Percentiles rank a stretch among this genome's conserved stretches.
These are phyloP conservation scores for Morone saxatilis DNA, from an alignment of 2,113 vertebrate genomes.

Conservation along the genomic window DNA sequence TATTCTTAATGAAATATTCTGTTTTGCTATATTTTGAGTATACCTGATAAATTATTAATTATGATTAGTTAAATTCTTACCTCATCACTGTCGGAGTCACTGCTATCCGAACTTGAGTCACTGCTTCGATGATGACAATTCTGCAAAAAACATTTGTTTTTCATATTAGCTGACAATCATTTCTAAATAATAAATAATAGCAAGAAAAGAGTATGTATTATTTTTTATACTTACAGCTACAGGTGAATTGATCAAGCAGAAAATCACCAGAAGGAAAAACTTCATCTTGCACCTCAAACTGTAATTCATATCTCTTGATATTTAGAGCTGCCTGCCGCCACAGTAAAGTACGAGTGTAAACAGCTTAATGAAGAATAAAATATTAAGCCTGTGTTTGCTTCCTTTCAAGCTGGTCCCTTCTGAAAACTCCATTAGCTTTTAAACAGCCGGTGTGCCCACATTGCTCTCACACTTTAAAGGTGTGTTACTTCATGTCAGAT, in stretches of 20 bases:
- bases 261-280: slow-evolving; percentile 57
- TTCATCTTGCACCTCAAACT: slow-evolving; percentile 65
- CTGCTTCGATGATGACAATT: slow-evolving; percentile 26
- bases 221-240: slow-evolving; percentile 71
- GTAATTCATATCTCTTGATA: slow-evolving; percentile 24
- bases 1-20: no score
- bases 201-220: background rate
- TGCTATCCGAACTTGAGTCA: slow-evolving; percentile 67
- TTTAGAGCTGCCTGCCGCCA: background rate
- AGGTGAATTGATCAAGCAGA: slow-evolving; percentile 42
- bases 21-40: background rate
- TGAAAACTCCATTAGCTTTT: slow-evolving; percentile 68
- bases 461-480: slow-evolving; percentile 28
- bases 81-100: slow-evolving; percentile 64
- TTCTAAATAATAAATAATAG: background rate
- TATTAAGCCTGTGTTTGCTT: slow-evolving; percentile 14
- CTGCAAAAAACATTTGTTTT: slow-evolving; percentile 51
- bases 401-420: slow-evolving; percentile 22
- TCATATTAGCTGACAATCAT: background rate
- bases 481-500: slow-evolving; percentile 65
- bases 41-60: background rate
- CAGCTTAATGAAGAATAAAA: slow-evolving; percentile 19
- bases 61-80: slow-evolving; percentile 28
- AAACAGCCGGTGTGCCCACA: slow-evolving; percentile 43
- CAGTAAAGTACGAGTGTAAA: background rate